A percentile compares a stretch with the other conserved stretches of the same genome.
Evolutionary conservation across 2,113 vertebrate species (phyloP).

Genomic region (Ahaetulla prasina): DNA sequence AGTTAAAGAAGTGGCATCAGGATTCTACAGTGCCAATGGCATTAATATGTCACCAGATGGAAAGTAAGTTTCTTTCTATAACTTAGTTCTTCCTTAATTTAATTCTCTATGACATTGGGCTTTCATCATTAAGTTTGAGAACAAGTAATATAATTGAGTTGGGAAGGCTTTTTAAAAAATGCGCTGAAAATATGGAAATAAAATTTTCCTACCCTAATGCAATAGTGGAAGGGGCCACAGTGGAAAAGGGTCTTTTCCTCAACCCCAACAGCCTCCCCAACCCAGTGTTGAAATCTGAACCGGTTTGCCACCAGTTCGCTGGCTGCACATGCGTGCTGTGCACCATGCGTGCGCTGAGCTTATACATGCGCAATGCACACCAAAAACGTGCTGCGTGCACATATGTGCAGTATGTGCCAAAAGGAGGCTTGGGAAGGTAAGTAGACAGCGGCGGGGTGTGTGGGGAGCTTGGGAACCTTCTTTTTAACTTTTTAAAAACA

Average conservation of each 20-base stretch:
- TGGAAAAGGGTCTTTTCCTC: not conserved
- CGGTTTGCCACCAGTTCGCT: no score
- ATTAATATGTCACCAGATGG: constrained; percentile 84
- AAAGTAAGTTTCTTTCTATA: constrained; percentile 67
- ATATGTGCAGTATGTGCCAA: no score
- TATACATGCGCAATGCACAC: no score
- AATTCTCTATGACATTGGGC: not conserved
- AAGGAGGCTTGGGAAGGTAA: no score
- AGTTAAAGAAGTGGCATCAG: constrained; percentile 81
- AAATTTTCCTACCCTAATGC: not conserved
- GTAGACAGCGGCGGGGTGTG: no score
- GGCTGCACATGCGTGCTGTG: no score
- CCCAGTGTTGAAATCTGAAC: no score
- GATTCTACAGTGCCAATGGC: constrained; percentile 81
- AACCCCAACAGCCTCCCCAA: not conserved
- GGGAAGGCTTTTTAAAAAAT: not conserved
- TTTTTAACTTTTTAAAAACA: no score
- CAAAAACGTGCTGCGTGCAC: no score
- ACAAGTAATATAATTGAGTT: not conserved
- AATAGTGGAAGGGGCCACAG: not conserved
- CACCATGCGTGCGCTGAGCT: no score
- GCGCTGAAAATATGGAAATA: not conserved
- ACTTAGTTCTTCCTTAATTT: not conserved
- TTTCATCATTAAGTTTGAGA: not conserved
- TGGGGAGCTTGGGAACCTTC: no score